These are phyloP conservation scores for Condylura cristata DNA, from an alignment of 2,113 vertebrate genomes.

Conservation along the genomic window DNA sequence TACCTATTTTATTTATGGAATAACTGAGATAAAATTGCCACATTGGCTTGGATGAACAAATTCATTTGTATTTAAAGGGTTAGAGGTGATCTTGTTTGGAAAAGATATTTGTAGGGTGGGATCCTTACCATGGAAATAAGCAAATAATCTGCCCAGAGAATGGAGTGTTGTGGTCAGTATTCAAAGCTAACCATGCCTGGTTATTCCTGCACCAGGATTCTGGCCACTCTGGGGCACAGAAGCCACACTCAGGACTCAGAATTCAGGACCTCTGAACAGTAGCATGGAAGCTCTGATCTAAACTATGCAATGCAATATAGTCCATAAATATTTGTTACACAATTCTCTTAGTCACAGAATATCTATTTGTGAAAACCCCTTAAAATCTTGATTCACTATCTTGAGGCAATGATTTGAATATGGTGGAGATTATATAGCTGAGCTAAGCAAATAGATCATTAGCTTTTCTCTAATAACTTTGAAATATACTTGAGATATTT, in stretches of 20 bases:
- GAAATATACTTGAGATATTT: constrained; percentile 42
- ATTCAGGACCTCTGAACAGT: not conserved
- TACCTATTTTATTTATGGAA: constrained; percentile 19
- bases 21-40: not conserved
- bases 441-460: constrained; percentile 69
- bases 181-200: not conserved
- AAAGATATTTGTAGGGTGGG: not conserved
- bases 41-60: not conserved
- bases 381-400: constrained; percentile 73
- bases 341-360: constrained; percentile 56
- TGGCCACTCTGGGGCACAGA: not conserved
- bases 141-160: not conserved
- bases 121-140: not conserved
- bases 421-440: constrained; percentile 50
- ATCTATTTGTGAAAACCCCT: constrained; percentile 52
- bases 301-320: constrained; percentile 61
- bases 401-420: constrained; percentile 62
- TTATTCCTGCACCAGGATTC: not conserved
- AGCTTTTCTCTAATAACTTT: constrained; percentile 57
- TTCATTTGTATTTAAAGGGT: not conserved
- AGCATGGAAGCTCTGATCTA: not conserved
- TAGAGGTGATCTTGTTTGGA: constrained; percentile 6
- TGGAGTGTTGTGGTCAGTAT: not conserved
- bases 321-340: constrained; percentile 63
- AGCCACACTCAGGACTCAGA: not conserved